Evolutionary conservation across 1,140 invertebrate species (phyloP).

Genomic region (Neodiprion fabricii): DNA sequence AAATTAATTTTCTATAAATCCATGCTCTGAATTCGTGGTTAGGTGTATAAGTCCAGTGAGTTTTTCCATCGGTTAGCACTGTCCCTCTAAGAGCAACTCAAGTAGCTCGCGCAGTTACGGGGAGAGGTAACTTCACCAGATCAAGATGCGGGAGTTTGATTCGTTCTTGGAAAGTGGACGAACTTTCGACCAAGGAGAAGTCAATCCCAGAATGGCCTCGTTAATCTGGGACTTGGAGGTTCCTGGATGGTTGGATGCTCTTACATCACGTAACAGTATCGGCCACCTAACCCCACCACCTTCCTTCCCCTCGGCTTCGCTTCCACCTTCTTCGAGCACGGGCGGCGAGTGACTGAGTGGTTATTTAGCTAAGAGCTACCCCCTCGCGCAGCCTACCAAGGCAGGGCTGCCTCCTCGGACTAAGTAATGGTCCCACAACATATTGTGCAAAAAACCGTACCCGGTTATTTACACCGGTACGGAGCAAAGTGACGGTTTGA

Average conservation of each 20-base stretch:
- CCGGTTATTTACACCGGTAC: constrained; percentile 43
- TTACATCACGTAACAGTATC: constrained; percentile 59
- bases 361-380: constrained; percentile 63
- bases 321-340: constrained; percentile 41
- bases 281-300: constrained; percentile 27
- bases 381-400: constrained; percentile 9
- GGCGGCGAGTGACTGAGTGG: constrained; percentile 62
- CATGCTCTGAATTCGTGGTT: too few relatives aligned
- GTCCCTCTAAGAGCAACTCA: too few relatives aligned
- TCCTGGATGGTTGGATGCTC: constrained; percentile 53
- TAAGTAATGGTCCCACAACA: constrained; percentile 55
- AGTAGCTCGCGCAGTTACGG: too few relatives aligned
- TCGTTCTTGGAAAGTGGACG: too few relatives aligned
- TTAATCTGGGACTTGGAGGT: constrained; percentile 51
- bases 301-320: constrained; percentile 22
- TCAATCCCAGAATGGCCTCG: constrained; percentile 60
- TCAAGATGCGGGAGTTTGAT: too few relatives aligned
- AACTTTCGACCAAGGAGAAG: constrained; percentile 39
- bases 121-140: too few relatives aligned
- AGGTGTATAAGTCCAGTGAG: too few relatives aligned
- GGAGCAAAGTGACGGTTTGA: not conserved
- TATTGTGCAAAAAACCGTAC: constrained; percentile 53
- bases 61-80: too few relatives aligned
- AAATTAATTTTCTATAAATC: too few relatives aligned
- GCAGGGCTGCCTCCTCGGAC: constrained; percentile 8